phyloP scores from a whole-genome alignment of 1,140 invertebrate genomes.

The Magallana angulata region DNA sequence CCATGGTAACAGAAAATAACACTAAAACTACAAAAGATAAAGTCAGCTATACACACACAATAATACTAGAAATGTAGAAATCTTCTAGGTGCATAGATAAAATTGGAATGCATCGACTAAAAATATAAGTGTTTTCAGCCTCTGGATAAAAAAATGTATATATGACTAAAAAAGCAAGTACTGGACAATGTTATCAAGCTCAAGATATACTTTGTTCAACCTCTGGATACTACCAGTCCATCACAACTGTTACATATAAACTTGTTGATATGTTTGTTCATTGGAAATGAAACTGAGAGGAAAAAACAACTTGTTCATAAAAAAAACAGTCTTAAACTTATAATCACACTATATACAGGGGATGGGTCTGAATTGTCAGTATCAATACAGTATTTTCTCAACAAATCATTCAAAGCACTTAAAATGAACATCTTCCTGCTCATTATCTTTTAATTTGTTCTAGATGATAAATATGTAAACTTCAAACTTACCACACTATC shows the following conservation, averaged over 20 bases:
- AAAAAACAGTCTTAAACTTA: no score
- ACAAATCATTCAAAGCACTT: no score
- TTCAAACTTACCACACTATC: no score
- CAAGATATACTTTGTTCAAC: not conserved
- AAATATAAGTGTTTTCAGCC: not conserved
- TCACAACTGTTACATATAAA: not conserved
- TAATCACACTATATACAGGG: no score
- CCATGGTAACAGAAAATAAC: no score
- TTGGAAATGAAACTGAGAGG: not conserved
- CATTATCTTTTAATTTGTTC: no score
- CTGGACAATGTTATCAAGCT: not conserved
- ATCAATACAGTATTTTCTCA: no score
- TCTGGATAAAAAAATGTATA: not conserved
- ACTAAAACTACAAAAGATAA: not conserved
- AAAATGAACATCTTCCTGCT: no score
- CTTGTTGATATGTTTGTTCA: conserved; percentile 27
- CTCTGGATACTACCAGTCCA: not conserved
- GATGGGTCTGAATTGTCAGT: no score
- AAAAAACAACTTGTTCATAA: no score
- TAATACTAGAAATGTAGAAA: not conserved
- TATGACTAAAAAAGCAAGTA: not conserved
- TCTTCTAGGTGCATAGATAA: not conserved
- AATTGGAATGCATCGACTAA: conserved; percentile 10
- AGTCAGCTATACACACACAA: not conserved
- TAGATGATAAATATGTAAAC: no score